These are phyloP conservation scores for Pteria penguin DNA, from an alignment of 2,888 invertebrate species.

Conservation along the genomic window DNA sequence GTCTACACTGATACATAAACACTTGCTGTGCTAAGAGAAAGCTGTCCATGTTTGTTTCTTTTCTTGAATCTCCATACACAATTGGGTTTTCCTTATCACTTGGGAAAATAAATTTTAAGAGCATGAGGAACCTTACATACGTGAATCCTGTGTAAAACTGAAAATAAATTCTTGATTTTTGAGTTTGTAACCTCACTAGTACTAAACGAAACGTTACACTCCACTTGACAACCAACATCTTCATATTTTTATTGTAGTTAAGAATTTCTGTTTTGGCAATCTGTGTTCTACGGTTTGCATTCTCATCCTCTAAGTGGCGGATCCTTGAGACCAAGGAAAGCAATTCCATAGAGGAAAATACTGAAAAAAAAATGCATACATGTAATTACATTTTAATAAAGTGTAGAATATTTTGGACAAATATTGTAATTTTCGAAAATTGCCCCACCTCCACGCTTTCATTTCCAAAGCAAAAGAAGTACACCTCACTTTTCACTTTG, in stretches of 20 bases:
- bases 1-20: conserved; percentile 26
- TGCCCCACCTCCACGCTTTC: too few species aligned
- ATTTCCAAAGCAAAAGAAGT: too few species aligned
- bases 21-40: conserved; percentile 37
- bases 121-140: conserved; percentile 28
- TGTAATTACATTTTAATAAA: too few species aligned
- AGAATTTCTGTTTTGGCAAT: too few species aligned
- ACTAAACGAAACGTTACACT: conserved; percentile 19
- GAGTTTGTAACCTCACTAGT: not conserved
- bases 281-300: not conserved
- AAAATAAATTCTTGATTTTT: conserved; percentile 9
- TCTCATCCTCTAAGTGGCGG: conserved; percentile 5
- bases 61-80: conserved; percentile 16
- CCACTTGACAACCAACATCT: not conserved
- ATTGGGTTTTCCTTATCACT: not conserved
- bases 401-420: too few species aligned
- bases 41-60: conserved; percentile 8
- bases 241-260: not conserved
- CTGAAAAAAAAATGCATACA: conserved; percentile 27
- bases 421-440: too few species aligned
- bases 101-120: conserved; percentile 42
- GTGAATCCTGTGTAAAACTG: conserved; percentile 35
- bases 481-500: too few species aligned
- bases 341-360: conserved; percentile 27
- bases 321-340: conserved; percentile 23